Evolutionary conservation across 2,113 vertebrate species (phyloP).

Genomic region (Odobenus rosmarus): DNA sequence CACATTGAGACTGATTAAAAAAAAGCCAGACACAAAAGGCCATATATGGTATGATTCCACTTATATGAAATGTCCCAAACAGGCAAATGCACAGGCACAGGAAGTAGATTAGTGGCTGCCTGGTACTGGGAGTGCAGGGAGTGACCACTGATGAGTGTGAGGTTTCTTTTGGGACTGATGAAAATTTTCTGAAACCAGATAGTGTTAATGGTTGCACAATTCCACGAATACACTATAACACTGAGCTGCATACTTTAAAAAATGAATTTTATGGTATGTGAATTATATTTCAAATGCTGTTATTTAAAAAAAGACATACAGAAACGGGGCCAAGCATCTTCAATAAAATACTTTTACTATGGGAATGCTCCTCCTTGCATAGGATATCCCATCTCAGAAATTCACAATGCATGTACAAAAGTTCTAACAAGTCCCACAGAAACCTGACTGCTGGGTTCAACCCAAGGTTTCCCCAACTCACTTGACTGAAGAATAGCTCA

Average conservation of each 20-base stretch:
- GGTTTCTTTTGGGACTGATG: not conserved
- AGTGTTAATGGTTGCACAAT: not conserved
- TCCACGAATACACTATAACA: not conserved
- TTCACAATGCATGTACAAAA: not conserved
- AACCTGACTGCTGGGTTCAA: not conserved
- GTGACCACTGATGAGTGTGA: not conserved
- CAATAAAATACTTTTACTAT: not conserved
- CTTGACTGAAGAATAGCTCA: not conserved
- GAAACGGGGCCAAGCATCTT: slow-evolving; percentile 11
- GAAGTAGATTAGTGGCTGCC: not conserved
- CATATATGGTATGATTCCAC: not conserved
- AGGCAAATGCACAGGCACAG: not conserved
- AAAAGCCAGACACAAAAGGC: not conserved
- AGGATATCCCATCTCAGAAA: not conserved
- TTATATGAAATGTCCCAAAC: not conserved
- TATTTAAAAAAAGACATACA: not conserved
- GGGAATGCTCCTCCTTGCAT: not conserved
- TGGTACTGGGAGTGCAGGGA: not conserved
- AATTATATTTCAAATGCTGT: not conserved
- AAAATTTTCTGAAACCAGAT: not conserved
- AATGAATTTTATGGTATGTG: not conserved
- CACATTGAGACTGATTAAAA: not conserved
- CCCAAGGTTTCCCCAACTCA: not conserved
- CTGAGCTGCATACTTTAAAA: not conserved
- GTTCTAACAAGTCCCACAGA: not conserved